These are phyloP conservation scores for Grantiella picta DNA, from an alignment of 2,113 vertebrate genomes.

Conservation along the genomic window DNA sequence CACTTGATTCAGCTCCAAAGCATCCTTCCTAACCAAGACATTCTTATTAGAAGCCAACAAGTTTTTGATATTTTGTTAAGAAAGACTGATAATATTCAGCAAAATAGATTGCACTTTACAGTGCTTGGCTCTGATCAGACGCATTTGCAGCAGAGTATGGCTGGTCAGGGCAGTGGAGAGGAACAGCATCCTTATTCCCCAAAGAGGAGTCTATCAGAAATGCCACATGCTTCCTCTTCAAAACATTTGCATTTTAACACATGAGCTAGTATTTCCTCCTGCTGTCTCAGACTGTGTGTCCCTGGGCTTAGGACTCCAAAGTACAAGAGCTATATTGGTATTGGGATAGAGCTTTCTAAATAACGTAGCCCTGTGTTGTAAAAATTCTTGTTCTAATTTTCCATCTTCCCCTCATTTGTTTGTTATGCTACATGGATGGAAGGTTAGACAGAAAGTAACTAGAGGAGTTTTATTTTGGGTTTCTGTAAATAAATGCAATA, in stretches of 20 bases:
- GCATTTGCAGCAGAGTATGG: background rate
- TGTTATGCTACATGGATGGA: background rate
- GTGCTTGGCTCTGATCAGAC: background rate
- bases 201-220: background rate
- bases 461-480: background rate
- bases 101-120: background rate
- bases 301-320: background rate
- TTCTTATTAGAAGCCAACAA: background rate
- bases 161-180: background rate
- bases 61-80: background rate
- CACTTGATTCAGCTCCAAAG: slow-evolving; percentile 1
- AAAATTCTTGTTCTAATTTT: background rate
- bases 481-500: background rate
- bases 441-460: background rate
- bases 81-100: background rate
- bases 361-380: background rate
- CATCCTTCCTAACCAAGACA: background rate
- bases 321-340: background rate
- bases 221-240: background rate
- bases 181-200: background rate
- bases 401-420: background rate
- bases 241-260: background rate
- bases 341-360: background rate
- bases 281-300: background rate
- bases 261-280: slow-evolving; percentile 6